Conservation (phyloP, 2,888 invertebrate species). For the Auanema sp. region DNA sequence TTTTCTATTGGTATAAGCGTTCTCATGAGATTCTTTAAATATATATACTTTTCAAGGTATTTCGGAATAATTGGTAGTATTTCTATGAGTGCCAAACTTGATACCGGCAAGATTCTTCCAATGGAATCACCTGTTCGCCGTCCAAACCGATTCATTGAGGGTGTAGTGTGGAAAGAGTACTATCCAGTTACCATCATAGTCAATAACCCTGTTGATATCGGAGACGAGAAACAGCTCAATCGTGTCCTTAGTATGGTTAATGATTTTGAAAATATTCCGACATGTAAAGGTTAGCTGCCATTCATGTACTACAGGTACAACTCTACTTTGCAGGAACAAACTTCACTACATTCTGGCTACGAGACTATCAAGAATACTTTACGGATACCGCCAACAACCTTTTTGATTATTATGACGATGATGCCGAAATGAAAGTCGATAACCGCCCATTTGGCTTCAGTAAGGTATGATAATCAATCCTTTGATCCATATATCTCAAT, state of each 20-base stretch:
- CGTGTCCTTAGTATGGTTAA: conserved; percentile 43
- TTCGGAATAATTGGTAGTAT: conserved; percentile 51
- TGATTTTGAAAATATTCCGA: conserved; percentile 53
- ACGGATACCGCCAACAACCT: conserved; percentile 38
- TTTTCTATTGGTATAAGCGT: conserved; percentile 22
- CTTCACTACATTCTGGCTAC: conserved; percentile 55
- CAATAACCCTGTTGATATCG: conserved; percentile 53
- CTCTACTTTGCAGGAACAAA: conserved; percentile 32
- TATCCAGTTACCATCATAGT: conserved; percentile 61
- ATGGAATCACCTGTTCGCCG: conserved; percentile 51
- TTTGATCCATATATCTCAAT: no score
- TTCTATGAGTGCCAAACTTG: conserved; percentile 48
- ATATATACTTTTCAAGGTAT: not conserved
- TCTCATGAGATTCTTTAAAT: not conserved
- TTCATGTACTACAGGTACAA: not conserved
- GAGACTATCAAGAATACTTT: conserved; percentile 55
- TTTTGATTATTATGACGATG: conserved; percentile 43
- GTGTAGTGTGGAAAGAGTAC: conserved; percentile 59
- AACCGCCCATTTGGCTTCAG: not conserved
- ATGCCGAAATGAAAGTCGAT: not conserved
- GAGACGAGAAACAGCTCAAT: conserved; percentile 23
- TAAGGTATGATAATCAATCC: no score
- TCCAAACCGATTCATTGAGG: conserved; percentile 57
- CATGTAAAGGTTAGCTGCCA: conserved; percentile 37
- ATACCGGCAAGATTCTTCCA: conserved; percentile 61